Percentiles rank a stretch among this genome's conserved stretches.
These are phyloP conservation scores for Platerodrilus igneus DNA, from an alignment of 2,888 invertebrate genomes.

Conservation along the genomic window DNA sequence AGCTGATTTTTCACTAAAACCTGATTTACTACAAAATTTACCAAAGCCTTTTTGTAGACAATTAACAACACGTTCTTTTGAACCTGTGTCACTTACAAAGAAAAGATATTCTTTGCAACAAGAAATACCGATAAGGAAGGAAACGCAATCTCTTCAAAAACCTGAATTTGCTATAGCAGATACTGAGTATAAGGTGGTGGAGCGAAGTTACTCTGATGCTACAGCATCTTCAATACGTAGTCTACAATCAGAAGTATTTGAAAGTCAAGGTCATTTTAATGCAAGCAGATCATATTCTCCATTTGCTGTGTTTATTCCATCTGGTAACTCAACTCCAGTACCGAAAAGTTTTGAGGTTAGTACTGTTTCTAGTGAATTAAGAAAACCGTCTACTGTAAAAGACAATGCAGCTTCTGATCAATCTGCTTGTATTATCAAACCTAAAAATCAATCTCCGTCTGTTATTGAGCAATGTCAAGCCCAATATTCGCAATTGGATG, in stretches of 20 bases:
- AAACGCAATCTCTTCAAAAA: slow-evolving; percentile 25
- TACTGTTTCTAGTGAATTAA: slow-evolving; percentile 17
- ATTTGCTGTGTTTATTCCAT: slow-evolving; percentile 40
- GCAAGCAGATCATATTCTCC: slow-evolving; percentile 41
- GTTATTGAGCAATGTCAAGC: slow-evolving; percentile 15
- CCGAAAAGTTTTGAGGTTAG: slow-evolving; percentile 19
- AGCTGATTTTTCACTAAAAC: slow-evolving; percentile 37
- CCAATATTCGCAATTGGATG: slow-evolving; percentile 20
- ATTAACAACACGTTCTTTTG: slow-evolving; percentile 28
- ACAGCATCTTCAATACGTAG: slow-evolving; percentile 32
- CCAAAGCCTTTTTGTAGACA: slow-evolving; percentile 34
- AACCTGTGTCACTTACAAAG: slow-evolving; percentile 33
- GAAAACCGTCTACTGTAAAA: too few relatives aligned
- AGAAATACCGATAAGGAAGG: slow-evolving; percentile 18
- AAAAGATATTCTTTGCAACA: slow-evolving; percentile 33
- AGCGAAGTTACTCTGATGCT: slow-evolving; percentile 31
- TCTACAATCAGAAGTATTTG: slow-evolving; percentile 43
- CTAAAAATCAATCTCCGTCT: too few relatives aligned
- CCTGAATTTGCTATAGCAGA: slow-evolving; percentile 41
- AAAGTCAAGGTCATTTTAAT: slow-evolving; percentile 45
- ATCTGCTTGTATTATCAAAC: too few relatives aligned
- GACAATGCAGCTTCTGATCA: too few relatives aligned
- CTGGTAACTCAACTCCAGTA: slow-evolving; percentile 19
- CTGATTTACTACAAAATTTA: slow-evolving; percentile 22
- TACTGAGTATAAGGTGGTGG: slow-evolving; percentile 32